phyloP scores from a whole-genome alignment of 92 coral and sea anemone genomes.

The Porites evermanni region DNA sequence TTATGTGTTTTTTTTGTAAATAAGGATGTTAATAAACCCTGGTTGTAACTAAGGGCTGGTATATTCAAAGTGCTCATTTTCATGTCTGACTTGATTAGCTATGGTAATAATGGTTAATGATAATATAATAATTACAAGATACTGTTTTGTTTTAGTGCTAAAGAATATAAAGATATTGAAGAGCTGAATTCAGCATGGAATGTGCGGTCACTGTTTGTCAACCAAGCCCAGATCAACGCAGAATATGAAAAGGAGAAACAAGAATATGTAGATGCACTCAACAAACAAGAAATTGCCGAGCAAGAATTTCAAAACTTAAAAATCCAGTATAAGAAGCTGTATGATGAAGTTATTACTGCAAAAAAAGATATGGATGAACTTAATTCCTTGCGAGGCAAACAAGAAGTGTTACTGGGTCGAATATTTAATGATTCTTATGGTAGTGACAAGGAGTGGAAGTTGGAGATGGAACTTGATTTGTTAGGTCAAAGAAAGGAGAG shows the following conservation, averaged over 20 bases:
- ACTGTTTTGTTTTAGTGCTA: slow-evolving; percentile 51
- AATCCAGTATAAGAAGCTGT: slow-evolving; percentile 80
- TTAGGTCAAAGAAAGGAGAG: slow-evolving; percentile 80
- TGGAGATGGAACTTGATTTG: slow-evolving; percentile 87
- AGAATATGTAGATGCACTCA: slow-evolving; percentile 93
- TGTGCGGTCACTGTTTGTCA: slow-evolving; percentile 88
- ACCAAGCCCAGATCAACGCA: slow-evolving; percentile 70
- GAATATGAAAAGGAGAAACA: slow-evolving; percentile 83
- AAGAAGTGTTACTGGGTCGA: slow-evolving; percentile 76
- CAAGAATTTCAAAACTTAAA: slow-evolving; percentile 75
- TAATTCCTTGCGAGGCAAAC: slow-evolving; percentile 45
- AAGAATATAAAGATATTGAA: slow-evolving; percentile 89
- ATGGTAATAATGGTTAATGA: too few species aligned
- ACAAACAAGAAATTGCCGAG: slow-evolving; percentile 90
- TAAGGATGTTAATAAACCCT: too few species aligned
- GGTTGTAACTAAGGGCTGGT: too few species aligned
- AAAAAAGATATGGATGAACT: slow-evolving; percentile 69
- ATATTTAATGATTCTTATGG: slow-evolving; percentile 94
- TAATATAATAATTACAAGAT: too few species aligned
- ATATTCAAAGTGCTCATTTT: too few species aligned
- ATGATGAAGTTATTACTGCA: slow-evolving; percentile 43
- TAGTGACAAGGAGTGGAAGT: slow-evolving; percentile 90
- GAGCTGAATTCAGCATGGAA: slow-evolving; percentile 66
- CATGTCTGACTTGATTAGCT: too few species aligned
- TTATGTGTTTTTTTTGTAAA: too few species aligned